phyloP scores from a whole-genome alignment of 2,888 invertebrate species.

The Pristionchus mayeri region DNA sequence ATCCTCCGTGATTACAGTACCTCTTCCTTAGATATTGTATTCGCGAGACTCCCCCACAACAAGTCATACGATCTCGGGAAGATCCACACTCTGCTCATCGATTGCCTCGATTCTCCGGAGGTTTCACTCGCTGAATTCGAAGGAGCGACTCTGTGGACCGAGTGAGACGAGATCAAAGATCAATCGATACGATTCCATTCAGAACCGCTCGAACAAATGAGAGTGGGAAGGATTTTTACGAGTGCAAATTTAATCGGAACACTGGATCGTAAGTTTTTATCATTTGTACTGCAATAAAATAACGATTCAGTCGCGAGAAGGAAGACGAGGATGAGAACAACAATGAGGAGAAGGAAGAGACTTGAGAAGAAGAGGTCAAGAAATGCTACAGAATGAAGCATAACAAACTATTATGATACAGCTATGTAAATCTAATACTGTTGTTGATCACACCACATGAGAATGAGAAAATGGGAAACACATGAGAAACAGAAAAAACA shows the following conservation, averaged over 20 bases:
- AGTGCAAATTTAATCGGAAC: not conserved
- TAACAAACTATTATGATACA: constrained; percentile 19
- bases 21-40: not conserved
- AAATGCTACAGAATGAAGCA: not conserved
- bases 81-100: constrained; percentile 5
- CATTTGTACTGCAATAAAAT: not conserved
- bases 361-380: not conserved
- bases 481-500: not conserved
- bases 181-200: not conserved
- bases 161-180: too few relatives aligned
- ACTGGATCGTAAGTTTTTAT: not conserved
- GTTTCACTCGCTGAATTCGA: not conserved
- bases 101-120: constrained; percentile 4
- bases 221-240: not conserved
- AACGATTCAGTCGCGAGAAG: not conserved
- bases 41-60: too few relatives aligned
- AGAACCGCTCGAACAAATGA: not conserved
- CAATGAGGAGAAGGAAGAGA: not conserved
- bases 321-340: constrained; percentile 7
- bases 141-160: not conserved
- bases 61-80: not conserved
- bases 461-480: too few relatives aligned
- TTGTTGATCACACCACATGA: not conserved
- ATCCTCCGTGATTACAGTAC: not conserved
- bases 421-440: not conserved